These are phyloP conservation scores for Spinibarbus caldwelli DNA, from an alignment of 2,797 vertebrate genomes.

Conservation along the genomic window DNA sequence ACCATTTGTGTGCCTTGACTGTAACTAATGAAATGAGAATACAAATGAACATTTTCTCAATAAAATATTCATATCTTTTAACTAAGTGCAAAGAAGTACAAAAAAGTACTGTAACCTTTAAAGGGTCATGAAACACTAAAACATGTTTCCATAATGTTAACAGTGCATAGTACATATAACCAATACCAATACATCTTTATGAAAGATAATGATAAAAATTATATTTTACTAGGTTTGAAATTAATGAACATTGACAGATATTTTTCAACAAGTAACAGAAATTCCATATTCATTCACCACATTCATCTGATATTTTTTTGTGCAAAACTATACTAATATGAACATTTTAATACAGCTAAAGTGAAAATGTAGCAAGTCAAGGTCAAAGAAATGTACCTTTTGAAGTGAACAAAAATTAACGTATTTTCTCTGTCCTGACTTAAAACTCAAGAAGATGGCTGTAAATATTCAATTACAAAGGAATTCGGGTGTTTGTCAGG, in stretches of 20 bases:
- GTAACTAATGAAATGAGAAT: not conserved
- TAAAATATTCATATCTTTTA: not conserved
- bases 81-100: not conserved
- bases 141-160: not conserved
- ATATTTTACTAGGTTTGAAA: not conserved
- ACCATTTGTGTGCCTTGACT: not conserved
- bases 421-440: not conserved
- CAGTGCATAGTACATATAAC: no score
- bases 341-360: not conserved
- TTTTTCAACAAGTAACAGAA: not conserved
- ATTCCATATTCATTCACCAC: not conserved
- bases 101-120: not conserved
- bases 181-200: not conserved
- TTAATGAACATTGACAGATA: not conserved
- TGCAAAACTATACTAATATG: not conserved
- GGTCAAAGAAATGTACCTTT: not conserved
- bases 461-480: not conserved
- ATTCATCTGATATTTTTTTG: not conserved
- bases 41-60: not conserved
- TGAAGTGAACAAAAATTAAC: not conserved
- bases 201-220: not conserved
- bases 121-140: slow-evolving; percentile 1
- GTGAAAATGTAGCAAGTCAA: not conserved
- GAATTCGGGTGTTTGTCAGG: not conserved
- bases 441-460: not conserved